These are phyloP conservation scores for Glaucopsyche alexis DNA, from an alignment of 2,888 invertebrate genomes.

Conservation along the genomic window DNA sequence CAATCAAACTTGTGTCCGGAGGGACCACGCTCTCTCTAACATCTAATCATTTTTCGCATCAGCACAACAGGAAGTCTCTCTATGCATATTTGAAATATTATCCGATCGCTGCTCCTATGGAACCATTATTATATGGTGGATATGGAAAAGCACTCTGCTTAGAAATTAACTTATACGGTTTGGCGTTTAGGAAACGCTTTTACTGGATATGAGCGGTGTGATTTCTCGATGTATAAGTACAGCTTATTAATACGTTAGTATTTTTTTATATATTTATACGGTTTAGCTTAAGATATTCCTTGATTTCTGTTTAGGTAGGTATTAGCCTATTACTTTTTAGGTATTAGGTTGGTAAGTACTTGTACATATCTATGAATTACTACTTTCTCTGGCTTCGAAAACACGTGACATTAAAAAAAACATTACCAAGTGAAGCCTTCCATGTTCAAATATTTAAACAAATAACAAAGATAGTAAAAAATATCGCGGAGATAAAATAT, in stretches of 20 bases:
- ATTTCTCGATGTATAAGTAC: neutral
- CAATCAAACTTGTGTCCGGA: slow-evolving; percentile 75
- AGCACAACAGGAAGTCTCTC: slow-evolving; percentile 62
- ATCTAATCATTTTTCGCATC: slow-evolving; percentile 74
- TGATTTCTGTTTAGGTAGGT: no score
- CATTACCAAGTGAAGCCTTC: neutral
- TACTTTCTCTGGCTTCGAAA: no score
- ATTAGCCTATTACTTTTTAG: no score
- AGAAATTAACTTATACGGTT: slow-evolving; percentile 30
- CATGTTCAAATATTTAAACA: neutral
- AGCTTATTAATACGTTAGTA: slow-evolving; percentile 13
- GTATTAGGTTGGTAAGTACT: no score
- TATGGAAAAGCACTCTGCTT: slow-evolving; percentile 45
- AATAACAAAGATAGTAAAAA: slow-evolving; percentile 11
- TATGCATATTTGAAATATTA: slow-evolving; percentile 74
- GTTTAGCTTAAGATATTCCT: no score
- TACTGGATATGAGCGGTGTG: slow-evolving; percentile 15
- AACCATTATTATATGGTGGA: slow-evolving; percentile 55
- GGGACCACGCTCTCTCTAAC: slow-evolving; percentile 58
- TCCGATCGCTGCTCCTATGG: slow-evolving; percentile 60
- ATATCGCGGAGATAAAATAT: neutral
- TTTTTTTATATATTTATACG: neutral
- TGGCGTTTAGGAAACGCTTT: slow-evolving; percentile 16
- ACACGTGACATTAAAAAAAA: no score
- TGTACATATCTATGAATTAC: no score